Evolutionary conservation across 2,888 invertebrate species (phyloP).

Genomic region (Coelogynopora nodosa): DNA sequence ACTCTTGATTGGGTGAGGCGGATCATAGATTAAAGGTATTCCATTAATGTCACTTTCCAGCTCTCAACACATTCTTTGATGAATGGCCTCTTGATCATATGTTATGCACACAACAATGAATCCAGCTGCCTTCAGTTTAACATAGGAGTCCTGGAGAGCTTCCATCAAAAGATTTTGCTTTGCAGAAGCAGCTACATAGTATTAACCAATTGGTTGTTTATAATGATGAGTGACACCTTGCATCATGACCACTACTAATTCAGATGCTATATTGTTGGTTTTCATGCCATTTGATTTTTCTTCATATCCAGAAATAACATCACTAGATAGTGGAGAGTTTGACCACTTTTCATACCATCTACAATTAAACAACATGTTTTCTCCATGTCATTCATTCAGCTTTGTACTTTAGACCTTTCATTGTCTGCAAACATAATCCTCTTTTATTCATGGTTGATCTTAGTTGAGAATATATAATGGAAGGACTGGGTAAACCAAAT

Average conservation of each 20-base stretch:
- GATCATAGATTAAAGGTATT: neutral
- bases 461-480: neutral
- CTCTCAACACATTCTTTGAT: neutral
- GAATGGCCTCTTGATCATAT: neutral
- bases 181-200: neutral
- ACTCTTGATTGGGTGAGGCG: neutral
- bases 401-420: neutral
- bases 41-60: neutral
- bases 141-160: neutral
- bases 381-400: neutral
- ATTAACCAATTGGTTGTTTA: neutral
- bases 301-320: neutral
- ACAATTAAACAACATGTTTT: neutral
- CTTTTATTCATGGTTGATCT: neutral
- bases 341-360: neutral
- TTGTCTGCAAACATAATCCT: neutral
- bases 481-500: neutral
- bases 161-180: neutral
- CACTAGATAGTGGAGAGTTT: neutral
- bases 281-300: neutral
- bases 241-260: neutral
- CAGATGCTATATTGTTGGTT: neutral
- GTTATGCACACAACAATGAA: neutral
- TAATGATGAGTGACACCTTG: neutral
- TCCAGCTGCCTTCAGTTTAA: neutral